Conservation (phyloP, 2,888 invertebrate species). For the Isoperla grammatica region DNA sequence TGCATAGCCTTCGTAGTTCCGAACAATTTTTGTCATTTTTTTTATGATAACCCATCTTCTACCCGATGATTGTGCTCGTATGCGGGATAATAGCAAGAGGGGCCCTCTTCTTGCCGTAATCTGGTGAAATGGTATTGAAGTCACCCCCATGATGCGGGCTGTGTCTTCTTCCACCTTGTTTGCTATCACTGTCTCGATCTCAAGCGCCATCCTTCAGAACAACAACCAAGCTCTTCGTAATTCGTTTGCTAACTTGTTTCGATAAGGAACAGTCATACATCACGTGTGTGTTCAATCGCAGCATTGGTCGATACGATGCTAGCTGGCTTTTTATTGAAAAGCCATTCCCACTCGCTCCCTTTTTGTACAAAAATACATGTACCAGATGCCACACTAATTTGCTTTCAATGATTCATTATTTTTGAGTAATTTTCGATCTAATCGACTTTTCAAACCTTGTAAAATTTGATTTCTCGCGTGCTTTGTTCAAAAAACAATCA, state of each 20-base stretch:
- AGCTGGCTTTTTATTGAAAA: conserved; percentile 7
- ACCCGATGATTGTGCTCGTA: conserved; percentile 1
- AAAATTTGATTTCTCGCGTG: conserved; percentile 2
- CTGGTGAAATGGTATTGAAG: conserved; percentile 10
- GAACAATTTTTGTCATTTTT: conserved; percentile 13
- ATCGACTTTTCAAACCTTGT: conserved; percentile 15
- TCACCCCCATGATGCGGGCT: conserved; percentile 10
- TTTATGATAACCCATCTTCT: conserved; percentile 14
- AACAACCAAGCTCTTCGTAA: background rate
- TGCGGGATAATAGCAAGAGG: background rate
- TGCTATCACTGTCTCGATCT: background rate
- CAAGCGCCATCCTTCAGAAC: background rate
- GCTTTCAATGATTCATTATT: conserved; percentile 6
- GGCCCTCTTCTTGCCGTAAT: conserved; percentile 3
- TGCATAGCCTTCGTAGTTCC: conserved; percentile 3
- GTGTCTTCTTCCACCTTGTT: background rate
- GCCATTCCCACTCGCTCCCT: background rate
- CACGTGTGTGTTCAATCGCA: background rate
- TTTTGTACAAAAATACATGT: background rate
- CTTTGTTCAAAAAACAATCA: background rate
- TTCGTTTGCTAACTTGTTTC: conserved; percentile 3
- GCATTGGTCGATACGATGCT: background rate
- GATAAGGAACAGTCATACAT: background rate
- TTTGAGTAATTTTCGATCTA: conserved; percentile 4
- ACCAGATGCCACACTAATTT: conserved; percentile 11